Percentiles rank a stretch among this genome's conserved stretches.
These are phyloP conservation scores for Montipora cactus DNA, from an alignment of 64 coral and sea anemone species.

Conservation along the genomic window DNA sequence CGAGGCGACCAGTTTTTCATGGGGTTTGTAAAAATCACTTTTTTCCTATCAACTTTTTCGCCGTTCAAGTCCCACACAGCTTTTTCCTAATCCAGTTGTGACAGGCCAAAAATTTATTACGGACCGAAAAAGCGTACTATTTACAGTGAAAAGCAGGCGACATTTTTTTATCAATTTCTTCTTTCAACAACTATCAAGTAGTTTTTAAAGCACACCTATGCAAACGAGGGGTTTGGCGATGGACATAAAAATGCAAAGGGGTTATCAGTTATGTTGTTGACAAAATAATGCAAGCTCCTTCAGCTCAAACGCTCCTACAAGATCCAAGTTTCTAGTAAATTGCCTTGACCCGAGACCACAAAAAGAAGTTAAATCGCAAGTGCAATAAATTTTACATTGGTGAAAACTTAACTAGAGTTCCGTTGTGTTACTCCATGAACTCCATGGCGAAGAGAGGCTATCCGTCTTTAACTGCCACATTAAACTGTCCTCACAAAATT, in stretches of 20 bases:
- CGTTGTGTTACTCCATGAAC: too few relatives aligned
- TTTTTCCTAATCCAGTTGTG: not conserved
- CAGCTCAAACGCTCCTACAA: not conserved
- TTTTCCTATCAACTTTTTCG: not conserved
- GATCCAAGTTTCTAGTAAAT: too few relatives aligned
- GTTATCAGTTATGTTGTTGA: not conserved
- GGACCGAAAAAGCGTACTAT: not conserved
- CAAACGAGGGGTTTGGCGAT: not conserved
- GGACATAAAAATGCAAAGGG: not conserved
- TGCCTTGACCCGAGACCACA: too few relatives aligned
- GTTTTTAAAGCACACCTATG: too few relatives aligned
- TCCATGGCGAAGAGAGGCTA: too few relatives aligned
- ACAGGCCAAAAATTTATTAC: too few relatives aligned
- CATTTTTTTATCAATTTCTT: not conserved
- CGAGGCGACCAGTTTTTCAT: not conserved
- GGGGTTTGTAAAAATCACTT: not conserved
- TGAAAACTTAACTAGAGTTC: too few relatives aligned
- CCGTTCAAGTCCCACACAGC: not conserved
- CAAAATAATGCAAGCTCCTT: not conserved
- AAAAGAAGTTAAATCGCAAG: too few relatives aligned
- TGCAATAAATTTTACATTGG: too few relatives aligned
- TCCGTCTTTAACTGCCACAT: too few relatives aligned
- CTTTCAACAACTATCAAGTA: too few relatives aligned
- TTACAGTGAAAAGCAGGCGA: not conserved
- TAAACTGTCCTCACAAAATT: too few relatives aligned